phyloP scores from a whole-genome alignment of 2,113 vertebrate species.

The Melanotaenia duboulayi region DNA sequence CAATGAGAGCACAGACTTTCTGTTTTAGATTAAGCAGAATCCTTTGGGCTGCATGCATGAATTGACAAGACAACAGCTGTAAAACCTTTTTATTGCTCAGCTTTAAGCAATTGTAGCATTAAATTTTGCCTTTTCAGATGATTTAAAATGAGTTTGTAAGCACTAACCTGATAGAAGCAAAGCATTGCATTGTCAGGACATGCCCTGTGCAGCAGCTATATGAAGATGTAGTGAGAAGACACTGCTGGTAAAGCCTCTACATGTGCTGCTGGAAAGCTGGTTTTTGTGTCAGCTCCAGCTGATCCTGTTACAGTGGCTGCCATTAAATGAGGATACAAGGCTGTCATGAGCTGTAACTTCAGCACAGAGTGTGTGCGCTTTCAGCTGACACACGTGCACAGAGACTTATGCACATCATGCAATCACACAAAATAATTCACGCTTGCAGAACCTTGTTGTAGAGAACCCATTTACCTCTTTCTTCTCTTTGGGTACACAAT shows the following conservation, averaged over 20 bases:
- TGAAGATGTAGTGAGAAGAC: constrained; percentile 12
- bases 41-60: not conserved
- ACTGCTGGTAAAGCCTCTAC: constrained; percentile 1
- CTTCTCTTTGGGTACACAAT: too few species aligned
- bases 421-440: constrained; percentile 26
- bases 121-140: too few species aligned
- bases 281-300: constrained; percentile 1
- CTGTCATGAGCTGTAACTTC: constrained; percentile 28
- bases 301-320: constrained; percentile 40
- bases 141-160: not conserved
- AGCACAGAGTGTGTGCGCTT: not conserved
- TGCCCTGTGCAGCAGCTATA: not conserved
- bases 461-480: too few species aligned
- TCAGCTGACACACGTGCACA: not conserved
- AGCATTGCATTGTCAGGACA: not conserved
- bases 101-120: too few species aligned
- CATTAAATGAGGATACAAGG: constrained; percentile 23
- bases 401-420: too few species aligned
- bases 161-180: not conserved
- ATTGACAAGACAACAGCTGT: not conserved
- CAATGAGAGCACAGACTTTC: not conserved
- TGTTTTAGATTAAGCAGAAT: not conserved
- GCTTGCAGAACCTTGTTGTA: not conserved
- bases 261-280: not conserved
- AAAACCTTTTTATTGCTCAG: not conserved